A percentile compares a stretch with the other conserved stretches of the same genome.
Evolutionary conservation across 1,140 invertebrate genomes (phyloP).

Genomic region (Amphibalanus amphitrite): DNA sequence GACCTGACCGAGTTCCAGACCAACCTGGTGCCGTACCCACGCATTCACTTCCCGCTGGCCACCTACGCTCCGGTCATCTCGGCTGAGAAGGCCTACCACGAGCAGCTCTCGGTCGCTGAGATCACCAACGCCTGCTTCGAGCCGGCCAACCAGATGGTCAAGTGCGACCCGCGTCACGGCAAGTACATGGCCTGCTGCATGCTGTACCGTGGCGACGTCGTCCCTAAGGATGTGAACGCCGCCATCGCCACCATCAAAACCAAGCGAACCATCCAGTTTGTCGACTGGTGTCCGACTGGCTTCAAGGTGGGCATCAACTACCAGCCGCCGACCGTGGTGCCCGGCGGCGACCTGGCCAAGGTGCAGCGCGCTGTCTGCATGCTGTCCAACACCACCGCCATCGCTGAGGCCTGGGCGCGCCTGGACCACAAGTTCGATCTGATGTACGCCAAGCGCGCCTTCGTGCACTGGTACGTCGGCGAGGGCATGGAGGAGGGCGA

Average conservation of each 20-base stretch:
- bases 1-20: constrained; percentile 81
- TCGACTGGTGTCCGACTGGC: constrained; percentile 79
- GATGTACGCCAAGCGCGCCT: constrained; percentile 38
- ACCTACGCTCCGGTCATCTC: constrained; percentile 72
- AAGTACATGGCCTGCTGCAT: constrained; percentile 82
- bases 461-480: constrained; percentile 54
- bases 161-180: constrained; percentile 70
- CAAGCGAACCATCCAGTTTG: constrained; percentile 68
- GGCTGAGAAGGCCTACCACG: constrained; percentile 70
- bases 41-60: constrained; percentile 65
- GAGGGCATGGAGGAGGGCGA: constrained; percentile 75
- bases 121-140: constrained; percentile 82
- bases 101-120: constrained; percentile 61
- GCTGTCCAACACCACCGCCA: constrained; percentile 65
- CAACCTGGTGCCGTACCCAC: constrained; percentile 66
- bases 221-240: constrained; percentile 61
- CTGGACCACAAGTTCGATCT: constrained; percentile 41
- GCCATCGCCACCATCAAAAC: constrained; percentile 71
- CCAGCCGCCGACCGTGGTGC: constrained; percentile 40
- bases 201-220: constrained; percentile 56
- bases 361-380: constrained; percentile 38
- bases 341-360: constrained; percentile 38
- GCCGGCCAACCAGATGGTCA: constrained; percentile 82
- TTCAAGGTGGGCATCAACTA: constrained; percentile 42
- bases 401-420: constrained; percentile 50